These are phyloP conservation scores for Xiphorhynchus elegans DNA, from an alignment of 2,113 vertebrate species.

Conservation along the genomic window DNA sequence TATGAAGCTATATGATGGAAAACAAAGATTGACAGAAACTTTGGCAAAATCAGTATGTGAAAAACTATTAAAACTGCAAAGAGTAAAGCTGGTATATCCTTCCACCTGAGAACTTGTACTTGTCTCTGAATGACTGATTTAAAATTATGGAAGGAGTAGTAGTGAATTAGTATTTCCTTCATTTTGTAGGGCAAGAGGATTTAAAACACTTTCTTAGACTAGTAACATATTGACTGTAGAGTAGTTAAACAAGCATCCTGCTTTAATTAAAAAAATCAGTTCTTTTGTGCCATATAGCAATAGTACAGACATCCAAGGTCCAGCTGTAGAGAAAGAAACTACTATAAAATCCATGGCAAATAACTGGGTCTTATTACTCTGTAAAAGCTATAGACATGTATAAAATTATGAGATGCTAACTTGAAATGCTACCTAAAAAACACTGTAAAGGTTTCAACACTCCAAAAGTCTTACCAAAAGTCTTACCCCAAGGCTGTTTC, in stretches of 20 bases:
- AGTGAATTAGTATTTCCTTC: conserved; percentile 47
- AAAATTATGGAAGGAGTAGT: neutral
- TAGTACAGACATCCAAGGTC: conserved; percentile 20
- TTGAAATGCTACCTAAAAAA: conserved; percentile 27
- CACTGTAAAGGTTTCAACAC: neutral
- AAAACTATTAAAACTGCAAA: neutral
- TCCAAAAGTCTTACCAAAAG: neutral
- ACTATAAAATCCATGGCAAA: conserved; percentile 45
- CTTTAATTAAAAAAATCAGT: conserved; percentile 11
- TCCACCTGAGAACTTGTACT: neutral
- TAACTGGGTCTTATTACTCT: neutral
- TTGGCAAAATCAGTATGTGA: neutral
- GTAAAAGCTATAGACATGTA: conserved; percentile 16
- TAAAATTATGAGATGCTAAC: conserved; percentile 16
- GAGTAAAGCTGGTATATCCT: neutral
- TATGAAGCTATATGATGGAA: neutral
- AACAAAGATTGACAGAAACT: neutral
- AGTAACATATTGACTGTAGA: conserved; percentile 18
- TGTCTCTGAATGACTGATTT: neutral
- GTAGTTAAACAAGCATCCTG: conserved; percentile 43
- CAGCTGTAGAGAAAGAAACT: conserved; percentile 52
- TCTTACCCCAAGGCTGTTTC: neutral
- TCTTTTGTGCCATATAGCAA: conserved; percentile 53
- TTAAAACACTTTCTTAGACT: conserved; percentile 7
- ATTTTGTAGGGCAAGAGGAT: neutral